Evolutionary conservation across 2,113 vertebrate genomes (phyloP).

Genomic region (Cottus gobio): DNA sequence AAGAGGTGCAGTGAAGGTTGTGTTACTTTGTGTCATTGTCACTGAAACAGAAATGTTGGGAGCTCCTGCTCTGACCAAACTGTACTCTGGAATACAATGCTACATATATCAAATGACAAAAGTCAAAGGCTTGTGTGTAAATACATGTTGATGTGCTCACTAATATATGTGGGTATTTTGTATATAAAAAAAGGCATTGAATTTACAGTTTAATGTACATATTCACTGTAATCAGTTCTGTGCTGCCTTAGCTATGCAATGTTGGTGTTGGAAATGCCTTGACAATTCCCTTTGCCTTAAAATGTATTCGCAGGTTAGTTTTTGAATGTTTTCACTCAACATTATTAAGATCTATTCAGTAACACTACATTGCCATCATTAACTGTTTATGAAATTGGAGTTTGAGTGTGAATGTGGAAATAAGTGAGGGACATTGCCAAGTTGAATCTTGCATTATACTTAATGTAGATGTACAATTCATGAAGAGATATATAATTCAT

Average conservation of each 20-base stretch:
- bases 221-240: constrained; percentile 67
- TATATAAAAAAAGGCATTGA: constrained; percentile 61
- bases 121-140: constrained; percentile 67
- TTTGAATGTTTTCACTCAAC: constrained; percentile 64
- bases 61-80: constrained; percentile 57
- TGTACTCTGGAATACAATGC: constrained; percentile 50
- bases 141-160: constrained; percentile 64
- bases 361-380: constrained; percentile 54
- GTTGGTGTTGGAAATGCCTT: constrained; percentile 83
- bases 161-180: constrained; percentile 58
- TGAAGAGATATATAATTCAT: constrained; percentile 24
- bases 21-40: constrained; percentile 65
- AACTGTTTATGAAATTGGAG: constrained; percentile 31
- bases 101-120: constrained; percentile 33
- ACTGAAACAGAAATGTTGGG: constrained; percentile 68
- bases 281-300: constrained; percentile 84
- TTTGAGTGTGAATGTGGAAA: constrained; percentile 48
- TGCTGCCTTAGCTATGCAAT: constrained; percentile 86
- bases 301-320: constrained; percentile 59
- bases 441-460: constrained; percentile 26
- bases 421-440: constrained; percentile 42
- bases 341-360: constrained; percentile 33
- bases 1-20: constrained; percentile 36
- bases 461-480: constrained; percentile 37
- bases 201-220: constrained; percentile 72